Conservation (phyloP, 2,888 invertebrate genomes). For the Lingula anatina region DNA sequence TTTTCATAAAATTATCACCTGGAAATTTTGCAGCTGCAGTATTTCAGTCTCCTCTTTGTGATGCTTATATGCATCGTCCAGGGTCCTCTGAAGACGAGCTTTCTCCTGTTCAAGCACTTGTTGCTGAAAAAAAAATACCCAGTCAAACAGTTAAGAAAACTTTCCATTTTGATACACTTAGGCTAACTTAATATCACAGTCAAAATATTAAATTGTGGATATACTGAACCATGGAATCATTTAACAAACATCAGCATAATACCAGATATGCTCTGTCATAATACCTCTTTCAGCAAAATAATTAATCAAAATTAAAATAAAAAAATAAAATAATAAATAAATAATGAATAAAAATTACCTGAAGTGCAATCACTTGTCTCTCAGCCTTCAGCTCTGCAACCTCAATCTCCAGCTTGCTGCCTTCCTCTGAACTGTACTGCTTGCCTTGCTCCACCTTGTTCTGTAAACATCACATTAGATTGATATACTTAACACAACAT, state of each 20-base stretch:
- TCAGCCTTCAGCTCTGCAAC: slow-evolving; percentile 37
- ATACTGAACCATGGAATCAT: neutral
- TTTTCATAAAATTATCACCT: slow-evolving; percentile 26
- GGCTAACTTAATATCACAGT: neutral
- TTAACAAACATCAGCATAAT: neutral
- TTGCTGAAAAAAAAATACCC: slow-evolving; percentile 27
- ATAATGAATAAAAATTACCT: no score
- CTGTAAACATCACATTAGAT: no score
- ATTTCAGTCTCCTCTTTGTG: slow-evolving; percentile 44
- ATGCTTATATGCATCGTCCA: slow-evolving; percentile 33
- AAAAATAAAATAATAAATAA: no score
- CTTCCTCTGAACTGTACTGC: slow-evolving; percentile 32
- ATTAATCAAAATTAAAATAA: no score
- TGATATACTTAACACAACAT: no score
- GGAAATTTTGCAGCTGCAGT: slow-evolving; percentile 45
- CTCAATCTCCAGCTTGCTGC: slow-evolving; percentile 30
- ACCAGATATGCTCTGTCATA: no score
- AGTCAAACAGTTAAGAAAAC: no score
- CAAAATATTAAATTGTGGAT: neutral
- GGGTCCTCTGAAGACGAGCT: slow-evolving; percentile 21
- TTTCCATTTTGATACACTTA: neutral
- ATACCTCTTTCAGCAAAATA: no score
- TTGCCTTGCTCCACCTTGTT: slow-evolving; percentile 30
- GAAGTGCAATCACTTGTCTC: slow-evolving; percentile 32
- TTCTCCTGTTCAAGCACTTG: slow-evolving; percentile 41